Conservation (phyloP, 1,140 invertebrate genomes). For the Mylabris phalerata region DNA sequence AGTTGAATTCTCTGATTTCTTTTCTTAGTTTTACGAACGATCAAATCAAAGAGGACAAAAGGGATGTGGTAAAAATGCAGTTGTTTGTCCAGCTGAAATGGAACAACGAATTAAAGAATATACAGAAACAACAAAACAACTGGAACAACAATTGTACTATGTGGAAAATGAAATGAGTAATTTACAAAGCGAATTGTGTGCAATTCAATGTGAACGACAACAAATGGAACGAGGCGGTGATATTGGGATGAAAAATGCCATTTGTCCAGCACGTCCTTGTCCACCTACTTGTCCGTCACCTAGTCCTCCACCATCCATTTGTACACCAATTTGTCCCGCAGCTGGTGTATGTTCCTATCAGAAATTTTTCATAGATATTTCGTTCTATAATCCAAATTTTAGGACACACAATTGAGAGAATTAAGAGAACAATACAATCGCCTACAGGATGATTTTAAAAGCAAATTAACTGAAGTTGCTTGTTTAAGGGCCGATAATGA, state of each 20-base stretch:
- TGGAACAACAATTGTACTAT: conserved; percentile 51
- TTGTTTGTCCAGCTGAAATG: conserved; percentile 33
- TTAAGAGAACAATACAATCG: conserved; percentile 48
- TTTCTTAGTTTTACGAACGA: background rate
- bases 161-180: conserved; percentile 55
- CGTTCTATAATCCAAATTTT: background rate
- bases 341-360: background rate
- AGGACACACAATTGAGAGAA: conserved; percentile 42
- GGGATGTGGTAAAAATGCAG: conserved; percentile 29
- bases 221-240: conserved; percentile 43
- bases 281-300: background rate
- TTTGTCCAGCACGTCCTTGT: conserved; percentile 20
- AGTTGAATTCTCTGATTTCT: background rate
- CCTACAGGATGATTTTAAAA: conserved; percentile 52
- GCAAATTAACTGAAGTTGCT: conserved; percentile 50
- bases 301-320: background rate
- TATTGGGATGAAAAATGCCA: conserved; percentile 33
- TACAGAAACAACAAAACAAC: conserved; percentile 31
- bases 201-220: conserved; percentile 50
- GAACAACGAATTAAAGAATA: conserved; percentile 34
- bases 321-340: background rate
- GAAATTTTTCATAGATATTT: background rate
- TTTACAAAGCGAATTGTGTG: conserved; percentile 52
- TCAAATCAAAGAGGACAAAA: background rate
- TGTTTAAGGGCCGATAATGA: conserved; percentile 46